Base-by-base conservation (phyloP, 2,888 invertebrate species). In the Dynastes grantii region DNA sequence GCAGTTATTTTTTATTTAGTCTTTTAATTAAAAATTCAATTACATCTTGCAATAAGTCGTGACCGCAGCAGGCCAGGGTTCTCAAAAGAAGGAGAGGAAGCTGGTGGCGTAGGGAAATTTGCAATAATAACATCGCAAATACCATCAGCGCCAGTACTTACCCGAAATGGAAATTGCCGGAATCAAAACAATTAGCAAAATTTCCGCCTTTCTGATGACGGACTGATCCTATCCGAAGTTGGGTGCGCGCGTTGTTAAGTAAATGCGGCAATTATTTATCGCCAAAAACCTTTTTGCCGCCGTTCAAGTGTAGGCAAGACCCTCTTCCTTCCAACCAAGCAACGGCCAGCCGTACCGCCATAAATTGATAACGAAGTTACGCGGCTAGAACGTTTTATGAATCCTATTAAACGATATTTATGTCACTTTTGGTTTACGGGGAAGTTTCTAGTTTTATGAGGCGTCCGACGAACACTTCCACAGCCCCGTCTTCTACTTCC, bases 331-430 rank as follows among this genome's bases (percentile, higher is more conserved):
- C 63, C 29, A 13, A 27, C 63, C 63, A 29, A 27, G 8, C 63
- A 2, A 22, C 6, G 55, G 8, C 16, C 67, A 9, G 49, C 22
- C 67, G 67, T 49, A 32, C 64, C 76, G 49, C 65, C 65, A 67
- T 76, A 64, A 76, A 76, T 76, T 76, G 76, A 76, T 76, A 76
- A 76, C 67, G 53, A 64, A 65, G 76, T 76, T 76, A 76, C 73
- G 58, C 37, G 73, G 37, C 70, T n/a, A 11, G 40, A 22, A 58
- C 73, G 45, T 73, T 73, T 73, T 73, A 73, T 73, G 73, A 73
- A 73, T 73, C 58, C 73, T 73, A 73, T 73, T 73, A 73, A 73
- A 73, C 73, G 73, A 73, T 73, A 73, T 73, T 73, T 73, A 73
- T 73, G 73, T 73, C 73, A 58, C 73, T 73, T 73, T 73, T 73